Evolutionary conservation across 2,888 invertebrate genomes (phyloP).

Genomic region (Napeogenes inachia): DNA sequence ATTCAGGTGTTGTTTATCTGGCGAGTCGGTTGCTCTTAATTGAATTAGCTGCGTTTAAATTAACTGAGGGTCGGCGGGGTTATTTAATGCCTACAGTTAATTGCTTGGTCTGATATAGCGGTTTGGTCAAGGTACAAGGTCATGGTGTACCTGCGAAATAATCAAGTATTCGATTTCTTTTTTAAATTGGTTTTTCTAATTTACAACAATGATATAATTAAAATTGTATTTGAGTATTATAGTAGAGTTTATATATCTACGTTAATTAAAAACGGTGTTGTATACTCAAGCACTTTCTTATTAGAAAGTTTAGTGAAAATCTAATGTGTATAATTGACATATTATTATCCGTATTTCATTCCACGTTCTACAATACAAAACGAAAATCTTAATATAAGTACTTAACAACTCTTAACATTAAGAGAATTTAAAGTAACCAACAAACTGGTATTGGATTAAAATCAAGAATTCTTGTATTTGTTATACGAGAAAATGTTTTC

Average conservation of each 20-base stretch:
- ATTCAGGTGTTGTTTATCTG: slow-evolving; percentile 30
- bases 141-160: slow-evolving; percentile 16
- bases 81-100: slow-evolving; percentile 51
- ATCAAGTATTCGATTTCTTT: not conserved
- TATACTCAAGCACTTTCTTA: no score
- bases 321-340: not conserved
- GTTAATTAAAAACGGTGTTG: not conserved
- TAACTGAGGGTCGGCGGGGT: slow-evolving; percentile 50
- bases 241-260: no score
- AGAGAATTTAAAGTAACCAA: not conserved
- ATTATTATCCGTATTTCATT: not conserved
- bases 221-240: no score
- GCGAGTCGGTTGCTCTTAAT: slow-evolving; percentile 31
- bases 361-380: no score
- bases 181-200: no score
- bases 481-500: not conserved
- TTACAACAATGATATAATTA: no score
- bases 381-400: no score
- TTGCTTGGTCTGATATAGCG: slow-evolving; percentile 37
- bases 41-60: slow-evolving; percentile 43
- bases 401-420: not conserved
- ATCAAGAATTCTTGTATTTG: not conserved
- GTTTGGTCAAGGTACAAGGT: slow-evolving; percentile 25
- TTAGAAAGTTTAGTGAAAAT: no score
- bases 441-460: not conserved